phyloP scores from a whole-genome alignment of 2,797 vertebrate species.

The Micromesistius poutassou region DNA sequence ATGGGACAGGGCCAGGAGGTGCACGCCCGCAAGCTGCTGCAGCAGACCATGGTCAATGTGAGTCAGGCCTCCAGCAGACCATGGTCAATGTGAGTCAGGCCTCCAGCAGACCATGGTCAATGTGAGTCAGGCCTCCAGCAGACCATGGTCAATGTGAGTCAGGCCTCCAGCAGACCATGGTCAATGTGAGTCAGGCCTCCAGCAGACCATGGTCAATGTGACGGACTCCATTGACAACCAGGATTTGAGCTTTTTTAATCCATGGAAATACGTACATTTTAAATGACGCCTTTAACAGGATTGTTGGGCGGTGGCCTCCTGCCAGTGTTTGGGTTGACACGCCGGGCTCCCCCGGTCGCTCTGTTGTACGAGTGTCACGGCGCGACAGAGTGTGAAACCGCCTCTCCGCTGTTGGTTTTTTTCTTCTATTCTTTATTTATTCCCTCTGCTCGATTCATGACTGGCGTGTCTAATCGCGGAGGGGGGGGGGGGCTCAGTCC shows the following conservation, averaged over 20 bases:
- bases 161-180: conserved; percentile 89
- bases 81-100: too few relatives aligned
- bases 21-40: conserved; percentile 89
- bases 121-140: conserved; percentile 67
- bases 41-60: conserved; percentile 89
- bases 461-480: not conserved
- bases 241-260: not conserved
- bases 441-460: not conserved
- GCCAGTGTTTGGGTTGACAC: not conserved
- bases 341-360: not conserved
- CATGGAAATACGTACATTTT: too few relatives aligned
- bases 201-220: too few relatives aligned
- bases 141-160: too few relatives aligned
- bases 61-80: conserved; percentile 36
- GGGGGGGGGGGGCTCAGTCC: not conserved
- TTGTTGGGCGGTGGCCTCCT: not conserved
- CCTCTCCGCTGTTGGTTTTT: not conserved
- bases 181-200: conserved; percentile 74
- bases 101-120: conserved; percentile 88
- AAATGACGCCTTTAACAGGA: too few relatives aligned
- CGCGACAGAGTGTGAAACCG: not conserved
- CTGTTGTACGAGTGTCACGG: not conserved
- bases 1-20: conserved; percentile 97
- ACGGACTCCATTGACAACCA: not conserved
- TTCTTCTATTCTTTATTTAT: not conserved